phyloP scores from a whole-genome alignment of 2,888 invertebrate genomes.

The Psylliodes chrysocephalus region DNA sequence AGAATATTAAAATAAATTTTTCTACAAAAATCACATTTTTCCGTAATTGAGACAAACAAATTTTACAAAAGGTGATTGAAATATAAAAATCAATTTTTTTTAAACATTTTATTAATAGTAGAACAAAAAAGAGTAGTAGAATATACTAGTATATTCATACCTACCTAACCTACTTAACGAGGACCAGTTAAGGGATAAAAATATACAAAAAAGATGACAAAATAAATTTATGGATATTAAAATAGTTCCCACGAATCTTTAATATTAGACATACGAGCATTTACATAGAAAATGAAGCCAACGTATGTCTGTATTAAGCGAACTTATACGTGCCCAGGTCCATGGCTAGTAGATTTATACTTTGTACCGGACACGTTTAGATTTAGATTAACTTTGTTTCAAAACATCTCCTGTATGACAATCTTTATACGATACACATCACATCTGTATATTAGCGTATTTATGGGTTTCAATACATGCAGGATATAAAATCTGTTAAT shows the following conservation, averaged over 20 bases:
- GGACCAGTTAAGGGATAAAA: too few species aligned
- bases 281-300: conserved; percentile 28
- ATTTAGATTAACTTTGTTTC: conserved; percentile 42
- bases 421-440: conserved; percentile 31
- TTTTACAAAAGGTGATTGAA: too few species aligned
- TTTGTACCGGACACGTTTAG: conserved; percentile 41
- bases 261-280: conserved; percentile 23
- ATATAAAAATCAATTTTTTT: too few species aligned
- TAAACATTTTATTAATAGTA: too few species aligned
- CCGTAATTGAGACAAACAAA: too few species aligned
- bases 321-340: conserved; percentile 50
- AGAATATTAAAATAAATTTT: too few species aligned
- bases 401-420: conserved; percentile 46
- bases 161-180: too few species aligned
- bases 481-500: conserved; percentile 16
- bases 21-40: too few species aligned
- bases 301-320: conserved; percentile 39
- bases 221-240: conserved; percentile 15
- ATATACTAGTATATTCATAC: too few species aligned
- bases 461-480: conserved; percentile 15
- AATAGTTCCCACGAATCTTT: conserved; percentile 31
- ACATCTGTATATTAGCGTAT: conserved; percentile 32
- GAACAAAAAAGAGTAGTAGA: too few species aligned
- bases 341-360: conserved; percentile 49
- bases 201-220: conserved; percentile 1